Conservation (phyloP, 1,140 invertebrate genomes). For the Sycobia sp. region DNA sequence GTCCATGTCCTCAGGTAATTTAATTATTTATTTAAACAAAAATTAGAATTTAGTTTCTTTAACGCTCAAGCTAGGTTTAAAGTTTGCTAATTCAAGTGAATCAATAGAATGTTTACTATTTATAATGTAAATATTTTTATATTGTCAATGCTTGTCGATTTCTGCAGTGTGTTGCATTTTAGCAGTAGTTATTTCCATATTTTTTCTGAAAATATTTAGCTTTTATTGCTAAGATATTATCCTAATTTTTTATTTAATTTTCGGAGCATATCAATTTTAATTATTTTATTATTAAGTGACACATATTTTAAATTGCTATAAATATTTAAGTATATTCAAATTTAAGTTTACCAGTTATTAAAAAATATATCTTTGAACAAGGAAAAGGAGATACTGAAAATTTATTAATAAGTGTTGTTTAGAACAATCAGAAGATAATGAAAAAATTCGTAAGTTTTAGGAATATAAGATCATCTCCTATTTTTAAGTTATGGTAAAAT, state of each 20-base stretch:
- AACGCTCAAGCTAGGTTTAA: too few relatives aligned
- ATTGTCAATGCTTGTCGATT: constrained; percentile 23
- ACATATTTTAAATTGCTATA: too few relatives aligned
- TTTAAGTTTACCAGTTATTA: neutral
- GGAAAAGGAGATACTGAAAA: constrained; percentile 31
- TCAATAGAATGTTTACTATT: neutral
- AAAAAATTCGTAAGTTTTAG: constrained; percentile 45
- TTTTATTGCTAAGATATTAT: too few relatives aligned
- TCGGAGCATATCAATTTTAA: too few relatives aligned
- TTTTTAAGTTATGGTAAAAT: too few relatives aligned
- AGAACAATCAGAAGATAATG: constrained; percentile 40
- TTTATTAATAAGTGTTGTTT: neutral
- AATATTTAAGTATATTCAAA: constrained; percentile 1
- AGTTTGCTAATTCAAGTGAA: too few relatives aligned
- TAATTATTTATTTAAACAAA: constrained; percentile 25
- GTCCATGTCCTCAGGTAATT: constrained; percentile 48
- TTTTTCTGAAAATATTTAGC: neutral
- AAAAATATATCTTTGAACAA: constrained; percentile 25
- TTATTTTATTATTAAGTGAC: too few relatives aligned
- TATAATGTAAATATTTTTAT: neutral
- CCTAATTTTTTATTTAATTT: too few relatives aligned
- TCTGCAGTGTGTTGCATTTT: constrained; percentile 21
- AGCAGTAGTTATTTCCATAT: constrained; percentile 6
- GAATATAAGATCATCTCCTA: too few relatives aligned
- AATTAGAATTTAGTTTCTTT: constrained; percentile 19